Conservation (phyloP, 30 jellyfish, hydroid and myxozoan species). For the Cassiopea andromeda region DNA sequence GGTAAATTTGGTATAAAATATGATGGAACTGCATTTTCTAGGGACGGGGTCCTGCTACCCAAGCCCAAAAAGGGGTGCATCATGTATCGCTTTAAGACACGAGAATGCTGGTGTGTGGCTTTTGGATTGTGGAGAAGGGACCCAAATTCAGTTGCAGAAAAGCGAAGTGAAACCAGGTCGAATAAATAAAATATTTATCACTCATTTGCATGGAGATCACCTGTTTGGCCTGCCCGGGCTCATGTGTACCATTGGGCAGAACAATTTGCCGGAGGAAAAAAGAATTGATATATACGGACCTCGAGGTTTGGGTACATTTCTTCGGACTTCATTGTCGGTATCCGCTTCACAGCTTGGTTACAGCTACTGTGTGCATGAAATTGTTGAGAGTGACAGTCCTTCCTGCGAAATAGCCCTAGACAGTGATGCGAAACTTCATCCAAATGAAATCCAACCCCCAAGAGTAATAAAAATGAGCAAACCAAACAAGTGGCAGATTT, state of each 20-base stretch:
- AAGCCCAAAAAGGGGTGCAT: constrained; percentile 87
- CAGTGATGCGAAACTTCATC: constrained; percentile 27
- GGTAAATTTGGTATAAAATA: not conserved
- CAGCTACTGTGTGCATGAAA: constrained; percentile 81
- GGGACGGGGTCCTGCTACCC: constrained; percentile 97
- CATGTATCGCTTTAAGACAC: constrained; percentile 80
- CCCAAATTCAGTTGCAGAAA: constrained; percentile 93
- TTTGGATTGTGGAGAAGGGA: constrained; percentile 97
- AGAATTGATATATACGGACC: constrained; percentile 90
- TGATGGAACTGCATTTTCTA: constrained; percentile 82
- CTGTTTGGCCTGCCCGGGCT: constrained; percentile 96
- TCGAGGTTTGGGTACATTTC: constrained; percentile 63
- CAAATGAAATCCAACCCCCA: constrained; percentile 54
- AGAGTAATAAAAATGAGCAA: not conserved
- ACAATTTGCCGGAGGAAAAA: constrained; percentile 37
- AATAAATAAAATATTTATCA: constrained; percentile 77
- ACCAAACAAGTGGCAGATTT: constrained; percentile 48
- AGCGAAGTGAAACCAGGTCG: constrained; percentile 81
- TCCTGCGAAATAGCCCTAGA: not conserved
- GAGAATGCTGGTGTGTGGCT: constrained; percentile 79
- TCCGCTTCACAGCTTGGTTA: constrained; percentile 77
- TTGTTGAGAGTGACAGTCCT: not conserved
- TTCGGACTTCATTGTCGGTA: constrained; percentile 64
- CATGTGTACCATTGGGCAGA: constrained; percentile 87
- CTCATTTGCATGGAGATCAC: constrained; percentile 98